phyloP scores from a whole-genome alignment of 2,113 vertebrate species.

The Piprites chloris region DNA sequence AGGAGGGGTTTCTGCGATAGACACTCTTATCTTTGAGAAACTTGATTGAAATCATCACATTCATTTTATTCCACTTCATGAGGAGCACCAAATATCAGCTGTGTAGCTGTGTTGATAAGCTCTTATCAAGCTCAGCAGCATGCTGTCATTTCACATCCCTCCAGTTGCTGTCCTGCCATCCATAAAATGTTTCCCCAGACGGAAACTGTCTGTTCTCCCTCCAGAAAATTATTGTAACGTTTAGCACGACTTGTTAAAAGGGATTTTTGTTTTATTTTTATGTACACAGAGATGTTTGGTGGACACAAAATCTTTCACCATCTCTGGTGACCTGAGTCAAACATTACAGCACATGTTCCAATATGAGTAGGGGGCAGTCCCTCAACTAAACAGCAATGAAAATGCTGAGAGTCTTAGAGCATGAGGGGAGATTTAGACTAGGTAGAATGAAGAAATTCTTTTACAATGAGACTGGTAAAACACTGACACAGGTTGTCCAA shows the following conservation, averaged over 20 bases:
- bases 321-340: neutral
- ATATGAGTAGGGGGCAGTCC: neutral
- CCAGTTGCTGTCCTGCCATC: neutral
- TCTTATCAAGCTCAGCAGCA: conserved; percentile 53
- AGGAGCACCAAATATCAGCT: conserved; percentile 14
- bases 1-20: neutral
- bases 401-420: neutral
- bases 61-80: neutral
- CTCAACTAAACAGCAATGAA: neutral
- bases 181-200: neutral
- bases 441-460: neutral
- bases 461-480: neutral
- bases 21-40: conserved; percentile 30
- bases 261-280: neutral
- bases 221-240: neutral
- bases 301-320: neutral
- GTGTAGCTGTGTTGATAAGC: conserved; percentile 37
- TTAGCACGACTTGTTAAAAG: neutral
- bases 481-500: neutral
- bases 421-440: neutral
- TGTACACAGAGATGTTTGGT: neutral
- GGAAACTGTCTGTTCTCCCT: neutral
- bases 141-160: conserved; percentile 33
- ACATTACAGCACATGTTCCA: neutral
- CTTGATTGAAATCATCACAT: conserved; percentile 15